Conservation (phyloP, 35 echinoderm and acorn worm species). For the Apostichopus japonicus region DNA sequence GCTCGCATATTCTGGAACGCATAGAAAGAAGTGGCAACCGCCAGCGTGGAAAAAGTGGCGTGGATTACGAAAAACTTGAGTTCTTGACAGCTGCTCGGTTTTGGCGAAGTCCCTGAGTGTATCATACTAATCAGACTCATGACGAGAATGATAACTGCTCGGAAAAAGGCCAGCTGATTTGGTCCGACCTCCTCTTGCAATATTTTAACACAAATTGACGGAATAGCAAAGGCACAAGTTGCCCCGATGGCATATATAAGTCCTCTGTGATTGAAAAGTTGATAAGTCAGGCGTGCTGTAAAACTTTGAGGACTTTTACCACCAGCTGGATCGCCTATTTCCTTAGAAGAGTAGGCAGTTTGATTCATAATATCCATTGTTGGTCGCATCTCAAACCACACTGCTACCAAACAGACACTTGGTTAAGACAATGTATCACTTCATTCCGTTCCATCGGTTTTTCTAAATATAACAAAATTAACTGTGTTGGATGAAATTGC, state of each 20-base stretch:
- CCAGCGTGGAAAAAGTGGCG: constrained; percentile 6
- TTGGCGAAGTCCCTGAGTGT: neutral
- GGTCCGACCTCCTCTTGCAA: neutral
- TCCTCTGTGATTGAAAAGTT: constrained; percentile 12
- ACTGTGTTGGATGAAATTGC: no score
- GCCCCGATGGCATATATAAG: constrained; percentile 11
- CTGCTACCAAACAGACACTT: no score
- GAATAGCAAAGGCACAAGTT: neutral
- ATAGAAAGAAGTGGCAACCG: constrained; percentile 3
- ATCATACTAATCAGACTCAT: constrained; percentile 3
- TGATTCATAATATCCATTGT: no score
- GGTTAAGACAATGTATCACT: no score
- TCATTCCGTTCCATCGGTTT: no score
- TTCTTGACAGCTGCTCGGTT: neutral
- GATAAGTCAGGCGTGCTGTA: neutral
- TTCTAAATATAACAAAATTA: no score
- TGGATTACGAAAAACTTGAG: constrained; percentile 21
- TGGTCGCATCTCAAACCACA: no score
- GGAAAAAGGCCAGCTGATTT: neutral
- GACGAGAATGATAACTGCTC: neutral
- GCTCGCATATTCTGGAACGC: constrained; percentile 35
- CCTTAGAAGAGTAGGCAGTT: no score
- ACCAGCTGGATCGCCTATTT: no score
- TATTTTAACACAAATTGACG: constrained; percentile 31
- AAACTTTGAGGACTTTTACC: neutral